Evolutionary conservation across 92 coral and sea anemone genomes (phyloP).

Genomic region (Paragorgia papillata): DNA sequence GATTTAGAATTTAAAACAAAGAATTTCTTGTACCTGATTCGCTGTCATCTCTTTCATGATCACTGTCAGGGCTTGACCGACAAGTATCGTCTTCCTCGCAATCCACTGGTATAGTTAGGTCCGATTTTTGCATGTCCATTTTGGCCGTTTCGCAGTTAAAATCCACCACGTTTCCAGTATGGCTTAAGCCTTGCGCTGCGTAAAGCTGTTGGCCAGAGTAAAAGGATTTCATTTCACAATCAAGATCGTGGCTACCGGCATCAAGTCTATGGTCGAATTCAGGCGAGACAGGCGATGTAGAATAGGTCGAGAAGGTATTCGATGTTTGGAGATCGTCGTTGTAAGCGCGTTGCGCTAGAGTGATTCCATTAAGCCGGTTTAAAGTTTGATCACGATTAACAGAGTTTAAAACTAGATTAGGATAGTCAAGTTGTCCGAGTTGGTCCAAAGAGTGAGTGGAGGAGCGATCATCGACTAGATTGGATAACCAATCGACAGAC

Average conservation of each 20-base stretch:
- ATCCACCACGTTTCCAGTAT: not conserved
- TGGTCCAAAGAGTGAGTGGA: constrained; percentile 53
- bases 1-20: no score
- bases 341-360: not conserved
- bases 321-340: constrained; percentile 1
- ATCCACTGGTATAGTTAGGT: not conserved
- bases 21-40: constrained; percentile 99
- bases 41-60: constrained; percentile 74
- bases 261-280: constrained; percentile 36
- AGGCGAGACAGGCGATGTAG: not conserved
- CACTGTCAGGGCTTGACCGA: constrained; percentile 58
- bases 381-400: constrained; percentile 29
- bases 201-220: constrained; percentile 7
- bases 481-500: constrained; percentile 96
- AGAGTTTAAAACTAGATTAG: not conserved
- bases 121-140: not conserved
- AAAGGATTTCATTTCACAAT: constrained; percentile 30
- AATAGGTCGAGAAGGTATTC: not conserved
- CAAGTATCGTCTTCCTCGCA: not conserved
- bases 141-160: not conserved
- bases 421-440: not conserved
- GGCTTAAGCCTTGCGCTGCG: constrained; percentile 1
- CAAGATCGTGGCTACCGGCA: constrained; percentile 8
- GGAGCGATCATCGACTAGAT: constrained; percentile 78
- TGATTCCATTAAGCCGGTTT: constrained; percentile 23